Base-by-base conservation (phyloP, 2,888 invertebrate species). In the Noctua janthina region DNA sequence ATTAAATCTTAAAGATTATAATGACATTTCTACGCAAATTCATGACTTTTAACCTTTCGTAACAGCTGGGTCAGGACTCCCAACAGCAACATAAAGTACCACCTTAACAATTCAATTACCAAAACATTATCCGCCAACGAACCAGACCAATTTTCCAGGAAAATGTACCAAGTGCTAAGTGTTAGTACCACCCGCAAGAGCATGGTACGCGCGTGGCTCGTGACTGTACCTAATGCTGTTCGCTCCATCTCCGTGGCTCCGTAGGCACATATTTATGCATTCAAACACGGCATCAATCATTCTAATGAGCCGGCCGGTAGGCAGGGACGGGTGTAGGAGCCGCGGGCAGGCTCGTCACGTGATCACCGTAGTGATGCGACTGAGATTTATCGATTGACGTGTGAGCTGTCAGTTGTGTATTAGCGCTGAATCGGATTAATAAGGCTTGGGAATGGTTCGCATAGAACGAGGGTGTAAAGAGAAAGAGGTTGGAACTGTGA, bases 271-370 rank as follows among this genome's bases (percentile, higher is more conserved):
- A 95, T 94, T 95, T 95, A 95, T 95, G 93, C 94, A 94, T 94
- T 94, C 95, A 95, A 95, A 95, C 94, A 94, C 91, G 91, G 93
- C 95, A 96, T 97, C 96, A 95, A 96, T 97, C 96, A 97, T 96
- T 95, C 94, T 96, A 96, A 96, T 96, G 95, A 96, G 95, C 93
- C 90, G 84, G 86, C 85, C 92, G 91, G 94, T 94, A 93, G 93
- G 93, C 93, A 93, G 91, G 91, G 81, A 84, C 88, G 87, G 89
- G 85, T 88, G 88, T 88, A 87, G 85, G 83, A 86, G 91, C 91
- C 89, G 83, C 90, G 81, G 92, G 92, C 92, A 90, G 92, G 88
- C 89, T 91, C 91, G 90, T 93, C 94, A 92, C 93, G 93, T 93
- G 92, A 91, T 79, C 86, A 68, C 76, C 51, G 79, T 94, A 94